Evolutionary conservation across 2,888 invertebrate genomes (phyloP).

Genomic region (Erynnis tages): DNA sequence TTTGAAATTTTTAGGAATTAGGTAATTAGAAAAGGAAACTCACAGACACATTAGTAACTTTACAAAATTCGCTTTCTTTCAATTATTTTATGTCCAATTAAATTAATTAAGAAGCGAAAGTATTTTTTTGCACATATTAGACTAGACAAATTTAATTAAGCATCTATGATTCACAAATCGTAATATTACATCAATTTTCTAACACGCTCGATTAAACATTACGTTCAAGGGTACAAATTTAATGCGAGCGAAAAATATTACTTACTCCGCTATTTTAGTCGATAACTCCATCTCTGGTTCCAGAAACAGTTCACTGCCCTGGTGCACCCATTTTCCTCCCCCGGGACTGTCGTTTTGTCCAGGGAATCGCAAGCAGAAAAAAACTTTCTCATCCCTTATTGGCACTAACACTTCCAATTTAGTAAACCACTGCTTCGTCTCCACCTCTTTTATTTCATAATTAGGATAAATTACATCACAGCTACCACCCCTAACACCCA

Average conservation of each 20-base stretch:
- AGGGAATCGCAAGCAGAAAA: constrained; percentile 58
- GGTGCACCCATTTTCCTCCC: constrained; percentile 74
- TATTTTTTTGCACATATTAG: too few relatives aligned
- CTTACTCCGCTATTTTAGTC: not conserved
- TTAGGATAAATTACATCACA: constrained; percentile 63
- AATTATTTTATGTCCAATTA: too few relatives aligned
- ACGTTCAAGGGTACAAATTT: not conserved
- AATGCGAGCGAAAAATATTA: not conserved
- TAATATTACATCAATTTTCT: not conserved
- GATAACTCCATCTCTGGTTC: constrained; percentile 41
- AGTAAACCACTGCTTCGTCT: constrained; percentile 52
- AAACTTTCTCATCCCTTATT: constrained; percentile 48
- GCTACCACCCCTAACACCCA: constrained; percentile 50
- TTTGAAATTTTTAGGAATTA: too few relatives aligned
- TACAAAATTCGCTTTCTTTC: too few relatives aligned
- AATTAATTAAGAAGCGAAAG: too few relatives aligned
- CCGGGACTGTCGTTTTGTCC: constrained; percentile 49
- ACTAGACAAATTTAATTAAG: too few relatives aligned
- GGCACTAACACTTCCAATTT: constrained; percentile 57
- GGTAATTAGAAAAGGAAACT: too few relatives aligned
- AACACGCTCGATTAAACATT: not conserved
- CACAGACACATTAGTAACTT: too few relatives aligned
- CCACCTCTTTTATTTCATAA: constrained; percentile 64
- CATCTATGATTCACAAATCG: too few relatives aligned
- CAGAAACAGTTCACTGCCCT: constrained; percentile 69